Base-by-base conservation (phyloP, 2,797 vertebrate genomes). In the Linurgus olivaceus region DNA sequence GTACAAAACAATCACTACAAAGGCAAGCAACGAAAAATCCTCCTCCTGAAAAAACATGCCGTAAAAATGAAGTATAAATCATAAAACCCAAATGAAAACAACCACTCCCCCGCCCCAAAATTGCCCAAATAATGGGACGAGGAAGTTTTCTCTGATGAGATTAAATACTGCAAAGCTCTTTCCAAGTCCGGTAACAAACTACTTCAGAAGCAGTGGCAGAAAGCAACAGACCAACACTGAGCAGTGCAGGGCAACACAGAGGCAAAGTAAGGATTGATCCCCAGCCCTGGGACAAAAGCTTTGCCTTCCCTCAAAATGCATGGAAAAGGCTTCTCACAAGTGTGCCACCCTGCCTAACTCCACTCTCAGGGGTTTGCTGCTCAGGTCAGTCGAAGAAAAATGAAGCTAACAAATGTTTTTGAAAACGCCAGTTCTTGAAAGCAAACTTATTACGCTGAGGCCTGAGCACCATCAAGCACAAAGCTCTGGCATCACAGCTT, bases 141-240 rank as follows among this genome's bases (percentile, higher is more conserved):
- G 92, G 96, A 96, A 97, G 95, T 96, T 95, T 97, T 90, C 81
- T 82, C 93, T 96, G 97, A 97, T 95, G 94, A 97, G 96, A 97
- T 97, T 97, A 95, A 97, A 96, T 95, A 88, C 83, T 77, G 95
- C 35, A 88, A 96, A 97, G 94, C 84, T 83, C 91, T 97, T 98
- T 97, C 97, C 92, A 94, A 95, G 95, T 95, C 81, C 82, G 94
- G 85, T 72, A 96, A 91, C 87, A 97, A 97, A 90, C 91, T 87
- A 26, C 89, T 87, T 92, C 35, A 59, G 57, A 84, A 79, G 51
- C 68, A 90, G 89, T 11, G 79, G 95, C 90, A 94, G 91, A 96
- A 90, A 92, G 89, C 90, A 96, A 57, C 18, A 42, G 72, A 26
- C 28, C 5, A 12, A 51, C 59, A 33, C 12, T 12, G 63, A 79